These are phyloP conservation scores for Pseudochaenichthys georgianus DNA, from an alignment of 2,797 vertebrate species.

Conservation along the genomic window DNA sequence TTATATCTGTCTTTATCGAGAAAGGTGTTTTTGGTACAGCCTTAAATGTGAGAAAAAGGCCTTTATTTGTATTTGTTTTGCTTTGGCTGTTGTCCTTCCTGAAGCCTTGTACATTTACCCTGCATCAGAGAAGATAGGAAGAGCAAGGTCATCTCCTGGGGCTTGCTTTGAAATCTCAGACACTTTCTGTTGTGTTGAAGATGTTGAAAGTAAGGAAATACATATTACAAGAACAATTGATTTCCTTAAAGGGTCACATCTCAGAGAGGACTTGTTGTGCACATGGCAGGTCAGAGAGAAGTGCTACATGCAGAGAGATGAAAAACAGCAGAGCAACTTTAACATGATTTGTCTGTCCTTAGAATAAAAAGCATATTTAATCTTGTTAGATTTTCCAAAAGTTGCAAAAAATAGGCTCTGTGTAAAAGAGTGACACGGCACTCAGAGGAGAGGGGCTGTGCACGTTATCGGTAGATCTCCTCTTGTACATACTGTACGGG, in stretches of 20 bases:
- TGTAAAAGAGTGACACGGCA: neutral
- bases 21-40: too few relatives aligned
- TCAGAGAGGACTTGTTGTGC: neutral
- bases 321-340: neutral
- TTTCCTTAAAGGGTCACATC: neutral
- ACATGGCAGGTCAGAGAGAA: neutral
- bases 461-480: neutral
- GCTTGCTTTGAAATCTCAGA: slow-evolving; percentile 18
- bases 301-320: neutral
- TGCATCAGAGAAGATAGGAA: neutral
- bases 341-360: neutral
- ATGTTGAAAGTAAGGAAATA: neutral
- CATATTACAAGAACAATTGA: neutral
- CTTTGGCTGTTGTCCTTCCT: slow-evolving; percentile 9
- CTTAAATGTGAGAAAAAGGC: neutral
- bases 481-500: too few relatives aligned
- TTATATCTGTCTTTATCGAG: neutral
- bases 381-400: neutral
- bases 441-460: neutral
- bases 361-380: neutral
- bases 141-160: neutral
- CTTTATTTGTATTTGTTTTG: neutral
- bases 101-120: neutral
- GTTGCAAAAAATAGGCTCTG: neutral
- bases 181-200: neutral